These are phyloP conservation scores for Phalangium opilio DNA, from an alignment of 2,888 invertebrate genomes.

Conservation along the genomic window DNA sequence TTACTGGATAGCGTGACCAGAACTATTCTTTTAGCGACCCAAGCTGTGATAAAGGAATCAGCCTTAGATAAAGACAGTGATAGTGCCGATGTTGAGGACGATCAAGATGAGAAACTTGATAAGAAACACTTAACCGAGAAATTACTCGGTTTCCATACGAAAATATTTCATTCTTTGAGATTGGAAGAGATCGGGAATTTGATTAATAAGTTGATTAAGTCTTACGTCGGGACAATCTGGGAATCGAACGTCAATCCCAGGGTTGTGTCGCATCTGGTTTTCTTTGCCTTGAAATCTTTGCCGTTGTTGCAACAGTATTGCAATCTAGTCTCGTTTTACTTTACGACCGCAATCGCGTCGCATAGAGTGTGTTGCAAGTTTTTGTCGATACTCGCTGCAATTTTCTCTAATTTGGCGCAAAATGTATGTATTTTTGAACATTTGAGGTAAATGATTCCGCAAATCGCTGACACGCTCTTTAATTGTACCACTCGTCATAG, in stretches of 20 bases:
- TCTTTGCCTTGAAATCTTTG: background rate
- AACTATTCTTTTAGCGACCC: no score
- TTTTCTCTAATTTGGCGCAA: slow-evolving; percentile 67
- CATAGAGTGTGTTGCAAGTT: slow-evolving; percentile 69
- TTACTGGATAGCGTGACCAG: no score
- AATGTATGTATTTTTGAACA: slow-evolving; percentile 37
- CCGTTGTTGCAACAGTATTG: slow-evolving; percentile 64
- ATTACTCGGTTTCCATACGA: slow-evolving; percentile 45
- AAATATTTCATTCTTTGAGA: slow-evolving; percentile 45
- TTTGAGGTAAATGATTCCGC: no score
- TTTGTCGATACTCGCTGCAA: slow-evolving; percentile 59
- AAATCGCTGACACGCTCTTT: no score
- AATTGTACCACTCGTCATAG: slow-evolving; percentile 27
- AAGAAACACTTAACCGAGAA: slow-evolving; percentile 49
- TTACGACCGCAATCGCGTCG: slow-evolving; percentile 58
- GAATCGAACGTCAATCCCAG: background rate
- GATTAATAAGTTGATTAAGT: background rate
- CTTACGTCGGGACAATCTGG: background rate
- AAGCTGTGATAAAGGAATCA: no score
- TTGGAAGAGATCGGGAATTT: slow-evolving; percentile 31
- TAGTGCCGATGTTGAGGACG: slow-evolving; percentile 8
- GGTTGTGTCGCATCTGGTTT: background rate
- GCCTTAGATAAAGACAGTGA: background rate
- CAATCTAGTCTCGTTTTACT: slow-evolving; percentile 56
- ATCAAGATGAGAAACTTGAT: slow-evolving; percentile 35